These are phyloP conservation scores for Cephus pygmeus DNA, from an alignment of 2,888 invertebrate species.

Conservation along the genomic window DNA sequence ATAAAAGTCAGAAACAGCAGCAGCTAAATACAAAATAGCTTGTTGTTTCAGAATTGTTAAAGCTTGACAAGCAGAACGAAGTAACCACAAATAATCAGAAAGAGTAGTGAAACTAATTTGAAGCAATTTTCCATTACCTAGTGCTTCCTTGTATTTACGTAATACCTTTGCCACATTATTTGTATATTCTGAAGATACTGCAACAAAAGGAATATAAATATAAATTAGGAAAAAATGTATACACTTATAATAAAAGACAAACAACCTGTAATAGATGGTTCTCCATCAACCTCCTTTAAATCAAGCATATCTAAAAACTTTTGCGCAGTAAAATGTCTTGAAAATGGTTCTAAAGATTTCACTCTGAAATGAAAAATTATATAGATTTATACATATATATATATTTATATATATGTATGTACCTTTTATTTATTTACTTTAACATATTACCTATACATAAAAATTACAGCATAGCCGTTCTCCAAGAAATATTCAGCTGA, in stretches of 20 bases:
- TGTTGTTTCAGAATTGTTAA: slow-evolving; percentile 75
- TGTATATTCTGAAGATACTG: slow-evolving; percentile 80
- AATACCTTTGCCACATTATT: slow-evolving; percentile 79
- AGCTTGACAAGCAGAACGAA: slow-evolving; percentile 84
- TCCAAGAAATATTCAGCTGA: slow-evolving; percentile 96
- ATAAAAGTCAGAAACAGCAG: slow-evolving; percentile 99
- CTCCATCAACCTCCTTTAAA: slow-evolving; percentile 73
- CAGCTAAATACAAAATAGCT: slow-evolving; percentile 93
- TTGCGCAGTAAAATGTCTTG: slow-evolving; percentile 84
- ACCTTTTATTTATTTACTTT: not conserved
- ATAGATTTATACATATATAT: slow-evolving; percentile 1
- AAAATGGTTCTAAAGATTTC: slow-evolving; percentile 92
- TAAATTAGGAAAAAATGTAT: not conserved
- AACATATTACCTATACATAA: slow-evolving; percentile 77
- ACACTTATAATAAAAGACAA: not conserved
- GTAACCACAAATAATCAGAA: slow-evolving; percentile 91
- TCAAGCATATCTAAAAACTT: slow-evolving; percentile 84
- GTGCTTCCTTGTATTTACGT: slow-evolving; percentile 83
- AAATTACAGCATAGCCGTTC: slow-evolving; percentile 90
- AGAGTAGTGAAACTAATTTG: slow-evolving; percentile 86
- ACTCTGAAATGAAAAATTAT: slow-evolving; percentile 69
- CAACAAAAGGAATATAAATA: slow-evolving; percentile 26
- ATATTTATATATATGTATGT: not conserved
- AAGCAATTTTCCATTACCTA: slow-evolving; percentile 78
- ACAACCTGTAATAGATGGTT: slow-evolving; percentile 74